A percentile compares a stretch with the other conserved stretches of the same genome.
These are phyloP conservation scores for Eueremaeus valkanovi DNA, from an alignment of 2,888 invertebrate genomes.

Conservation along the genomic window DNA sequence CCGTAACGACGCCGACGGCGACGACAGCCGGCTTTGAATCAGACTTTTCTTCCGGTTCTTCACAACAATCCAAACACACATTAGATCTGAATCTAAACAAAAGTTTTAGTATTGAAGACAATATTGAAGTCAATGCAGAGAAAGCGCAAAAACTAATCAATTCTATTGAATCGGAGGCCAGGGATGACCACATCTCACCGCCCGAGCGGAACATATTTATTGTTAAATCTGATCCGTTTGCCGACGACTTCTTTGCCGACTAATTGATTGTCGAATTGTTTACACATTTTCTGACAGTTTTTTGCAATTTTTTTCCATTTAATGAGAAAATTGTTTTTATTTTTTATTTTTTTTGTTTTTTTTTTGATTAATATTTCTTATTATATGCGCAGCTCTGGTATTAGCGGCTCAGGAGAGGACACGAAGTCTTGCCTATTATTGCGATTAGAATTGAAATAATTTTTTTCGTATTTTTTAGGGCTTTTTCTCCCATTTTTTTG, in stretches of 20 bases:
- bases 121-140: too few species aligned
- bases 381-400: too few species aligned
- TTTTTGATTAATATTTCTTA: background rate
- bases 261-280: background rate
- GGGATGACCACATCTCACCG: slow-evolving; percentile 18
- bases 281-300: background rate
- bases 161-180: background rate
- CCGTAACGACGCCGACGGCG: background rate
- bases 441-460: too few species aligned
- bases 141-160: too few species aligned
- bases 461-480: too few species aligned
- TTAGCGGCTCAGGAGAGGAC: too few species aligned
- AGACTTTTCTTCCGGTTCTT: background rate
- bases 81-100: background rate
- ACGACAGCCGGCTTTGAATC: background rate
- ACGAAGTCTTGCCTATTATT: too few species aligned
- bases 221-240: slow-evolving; percentile 79
- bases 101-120: too few species aligned
- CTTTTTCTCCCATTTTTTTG: too few species aligned
- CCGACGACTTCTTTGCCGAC: slow-evolving; percentile 66
- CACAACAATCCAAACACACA: background rate
- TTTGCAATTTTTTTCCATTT: background rate
- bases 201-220: slow-evolving; percentile 63
- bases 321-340: background rate
- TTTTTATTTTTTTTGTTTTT: background rate